These are phyloP conservation scores for Cydia strobilella DNA, from an alignment of 1,140 invertebrate species.

Conservation along the genomic window DNA sequence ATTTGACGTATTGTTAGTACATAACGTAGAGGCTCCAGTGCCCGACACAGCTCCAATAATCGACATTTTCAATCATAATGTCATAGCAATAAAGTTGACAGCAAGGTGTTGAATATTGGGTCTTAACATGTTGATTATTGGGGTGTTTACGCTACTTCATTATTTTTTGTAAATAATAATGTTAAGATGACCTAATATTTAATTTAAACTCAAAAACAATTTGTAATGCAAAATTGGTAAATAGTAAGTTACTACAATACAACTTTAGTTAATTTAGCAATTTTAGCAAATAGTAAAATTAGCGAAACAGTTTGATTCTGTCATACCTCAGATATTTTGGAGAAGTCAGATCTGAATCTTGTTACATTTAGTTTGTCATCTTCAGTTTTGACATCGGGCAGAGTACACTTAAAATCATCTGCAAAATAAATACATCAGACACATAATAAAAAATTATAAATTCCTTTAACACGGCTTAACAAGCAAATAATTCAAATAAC, in stretches of 20 bases:
- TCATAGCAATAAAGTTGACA: too few species aligned
- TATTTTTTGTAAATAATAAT: neutral
- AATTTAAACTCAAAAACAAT: neutral
- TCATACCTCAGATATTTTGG: slow-evolving; percentile 75
- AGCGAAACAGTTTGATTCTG: too few species aligned
- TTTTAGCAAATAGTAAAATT: too few species aligned
- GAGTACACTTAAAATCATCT: slow-evolving; percentile 76
- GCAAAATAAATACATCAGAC: slow-evolving; percentile 42
- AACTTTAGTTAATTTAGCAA: too few species aligned
- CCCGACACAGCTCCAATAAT: too few species aligned
- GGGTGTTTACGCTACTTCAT: too few species aligned
- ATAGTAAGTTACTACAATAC: too few species aligned
- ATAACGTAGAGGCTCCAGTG: too few species aligned
- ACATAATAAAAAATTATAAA: neutral
- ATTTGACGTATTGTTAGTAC: slow-evolving; percentile 26
- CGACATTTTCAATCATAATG: too few species aligned
- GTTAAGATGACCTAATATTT: neutral
- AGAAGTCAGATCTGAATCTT: slow-evolving; percentile 72
- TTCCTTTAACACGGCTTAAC: neutral
- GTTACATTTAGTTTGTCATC: slow-evolving; percentile 70
- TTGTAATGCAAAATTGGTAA: too few species aligned
- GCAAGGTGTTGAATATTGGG: too few species aligned
- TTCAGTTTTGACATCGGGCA: slow-evolving; percentile 71
- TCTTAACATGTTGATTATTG: too few species aligned
- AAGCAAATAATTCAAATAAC: neutral